Percentiles rank a stretch among this genome's conserved stretches.
Evolutionary conservation across 2,113 vertebrate species (phyloP).

Genomic region (Sitta europaea): DNA sequence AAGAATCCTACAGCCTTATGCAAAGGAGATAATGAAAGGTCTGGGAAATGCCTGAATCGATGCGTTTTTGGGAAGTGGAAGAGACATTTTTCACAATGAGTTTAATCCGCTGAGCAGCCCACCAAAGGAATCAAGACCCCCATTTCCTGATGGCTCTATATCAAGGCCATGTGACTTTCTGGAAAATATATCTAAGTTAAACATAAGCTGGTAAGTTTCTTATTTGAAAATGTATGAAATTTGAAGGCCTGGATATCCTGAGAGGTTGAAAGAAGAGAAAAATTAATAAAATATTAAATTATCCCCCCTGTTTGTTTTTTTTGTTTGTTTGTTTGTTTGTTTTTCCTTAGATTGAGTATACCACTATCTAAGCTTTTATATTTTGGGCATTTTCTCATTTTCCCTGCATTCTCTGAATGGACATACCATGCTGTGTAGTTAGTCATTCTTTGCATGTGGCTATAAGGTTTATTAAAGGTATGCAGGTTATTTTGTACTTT

Average conservation of each 20-base stretch:
- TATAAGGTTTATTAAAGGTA: background rate
- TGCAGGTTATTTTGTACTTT: background rate
- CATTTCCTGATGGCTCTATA: background rate
- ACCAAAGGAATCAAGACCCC: background rate
- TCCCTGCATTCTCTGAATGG: background rate
- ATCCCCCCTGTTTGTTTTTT: accelerated
- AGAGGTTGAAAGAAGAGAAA: background rate
- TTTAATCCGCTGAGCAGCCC: background rate
- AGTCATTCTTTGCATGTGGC: background rate
- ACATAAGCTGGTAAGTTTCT: background rate
- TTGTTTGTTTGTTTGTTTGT: background rate
- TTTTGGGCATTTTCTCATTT: background rate
- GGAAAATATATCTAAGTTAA: background rate
- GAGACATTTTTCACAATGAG: background rate
- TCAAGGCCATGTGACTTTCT: background rate
- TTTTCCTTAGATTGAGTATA: background rate
- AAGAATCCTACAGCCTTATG: background rate
- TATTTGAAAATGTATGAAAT: background rate
- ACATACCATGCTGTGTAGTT: background rate
- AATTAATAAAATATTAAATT: background rate
- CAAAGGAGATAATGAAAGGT: background rate
- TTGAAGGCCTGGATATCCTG: background rate
- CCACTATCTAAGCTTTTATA: background rate
- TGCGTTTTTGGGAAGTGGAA: background rate
- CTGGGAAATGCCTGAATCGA: background rate